A percentile compares a stretch with the other conserved stretches of the same genome.
phyloP scores from a whole-genome alignment of 2,888 invertebrate genomes.

The Punctoribates punctum region DNA sequence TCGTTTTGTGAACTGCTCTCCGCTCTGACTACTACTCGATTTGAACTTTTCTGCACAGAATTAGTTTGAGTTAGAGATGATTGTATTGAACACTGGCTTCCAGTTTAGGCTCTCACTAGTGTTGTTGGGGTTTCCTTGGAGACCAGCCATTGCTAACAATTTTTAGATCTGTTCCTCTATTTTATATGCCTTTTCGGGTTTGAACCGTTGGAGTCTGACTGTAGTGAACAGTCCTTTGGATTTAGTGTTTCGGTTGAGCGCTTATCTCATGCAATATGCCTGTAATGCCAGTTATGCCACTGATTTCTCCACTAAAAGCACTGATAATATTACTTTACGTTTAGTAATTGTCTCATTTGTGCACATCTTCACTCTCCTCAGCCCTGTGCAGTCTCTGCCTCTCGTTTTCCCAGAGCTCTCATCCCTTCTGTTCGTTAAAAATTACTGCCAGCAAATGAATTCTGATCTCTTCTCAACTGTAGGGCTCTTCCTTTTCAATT shows the following conservation, averaged over 20 bases:
- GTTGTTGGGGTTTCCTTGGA: neutral
- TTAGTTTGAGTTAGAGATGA: slow-evolving; percentile 9
- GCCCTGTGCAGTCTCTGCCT: too few relatives aligned
- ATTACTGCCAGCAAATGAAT: slow-evolving; percentile 23
- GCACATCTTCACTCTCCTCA: neutral
- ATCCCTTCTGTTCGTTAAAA: neutral
- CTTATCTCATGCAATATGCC: slow-evolving; percentile 34
- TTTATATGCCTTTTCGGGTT: neutral
- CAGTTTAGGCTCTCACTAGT: neutral
- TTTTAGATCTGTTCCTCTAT: neutral
- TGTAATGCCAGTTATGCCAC: slow-evolving; percentile 18
- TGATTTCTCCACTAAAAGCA: slow-evolving; percentile 28
- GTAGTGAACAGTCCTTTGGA: slow-evolving; percentile 18
- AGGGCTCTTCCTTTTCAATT: neutral
- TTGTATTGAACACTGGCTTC: neutral
- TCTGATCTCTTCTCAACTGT: slow-evolving; percentile 7
- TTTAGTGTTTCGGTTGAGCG: slow-evolving; percentile 31
- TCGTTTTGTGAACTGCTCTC: neutral
- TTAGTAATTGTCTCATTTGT: slow-evolving; percentile 24
- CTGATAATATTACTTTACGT: slow-evolving; percentile 9
- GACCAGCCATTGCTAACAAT: slow-evolving; percentile 23
- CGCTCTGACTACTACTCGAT: neutral
- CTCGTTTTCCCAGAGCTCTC: neutral
- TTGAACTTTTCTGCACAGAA: neutral
- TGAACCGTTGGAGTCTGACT: neutral